A percentile compares a stretch with the other conserved stretches of the same genome.
phyloP scores from a whole-genome alignment of 2,797 vertebrate species.

The Linurgus olivaceus region DNA sequence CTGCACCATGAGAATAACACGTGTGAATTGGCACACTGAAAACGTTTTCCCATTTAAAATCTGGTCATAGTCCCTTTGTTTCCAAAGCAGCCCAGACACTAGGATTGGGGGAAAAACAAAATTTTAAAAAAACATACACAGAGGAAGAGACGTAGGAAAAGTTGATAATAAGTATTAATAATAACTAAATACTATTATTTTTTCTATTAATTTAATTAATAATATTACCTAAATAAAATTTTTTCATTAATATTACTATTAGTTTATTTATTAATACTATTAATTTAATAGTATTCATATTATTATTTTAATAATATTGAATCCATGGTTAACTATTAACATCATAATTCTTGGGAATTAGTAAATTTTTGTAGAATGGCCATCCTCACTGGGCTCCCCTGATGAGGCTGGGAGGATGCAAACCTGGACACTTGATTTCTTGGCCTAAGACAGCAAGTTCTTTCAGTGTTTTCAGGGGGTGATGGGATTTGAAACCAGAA shows the following conservation, averaged over 20 bases:
- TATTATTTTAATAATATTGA: not conserved
- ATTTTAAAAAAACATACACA: accelerated
- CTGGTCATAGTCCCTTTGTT: not conserved
- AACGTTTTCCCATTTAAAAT: not conserved
- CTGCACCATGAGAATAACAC: not conserved
- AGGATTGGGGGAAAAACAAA: accelerated
- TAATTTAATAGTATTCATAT: not conserved
- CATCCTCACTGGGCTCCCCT: not conserved
- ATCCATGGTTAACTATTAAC: not conserved
- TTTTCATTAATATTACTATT: not conserved
- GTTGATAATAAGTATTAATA: not conserved
- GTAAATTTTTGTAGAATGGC: not conserved
- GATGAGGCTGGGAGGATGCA: not conserved
- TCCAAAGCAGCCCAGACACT: not conserved
- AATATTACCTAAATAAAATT: not conserved
- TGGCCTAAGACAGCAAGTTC: not conserved
- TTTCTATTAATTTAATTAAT: not conserved
- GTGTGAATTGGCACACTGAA: not conserved
- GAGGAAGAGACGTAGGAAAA: not conserved
- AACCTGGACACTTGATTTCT: not conserved
- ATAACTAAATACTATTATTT: too few species aligned
- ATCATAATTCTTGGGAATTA: not conserved
- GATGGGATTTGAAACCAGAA: not conserved
- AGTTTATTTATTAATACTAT: not conserved
- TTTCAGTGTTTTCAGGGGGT: not conserved